These are phyloP conservation scores for Heliopora coerulea DNA, from an alignment of 92 coral and sea anemone genomes.

Conservation along the genomic window DNA sequence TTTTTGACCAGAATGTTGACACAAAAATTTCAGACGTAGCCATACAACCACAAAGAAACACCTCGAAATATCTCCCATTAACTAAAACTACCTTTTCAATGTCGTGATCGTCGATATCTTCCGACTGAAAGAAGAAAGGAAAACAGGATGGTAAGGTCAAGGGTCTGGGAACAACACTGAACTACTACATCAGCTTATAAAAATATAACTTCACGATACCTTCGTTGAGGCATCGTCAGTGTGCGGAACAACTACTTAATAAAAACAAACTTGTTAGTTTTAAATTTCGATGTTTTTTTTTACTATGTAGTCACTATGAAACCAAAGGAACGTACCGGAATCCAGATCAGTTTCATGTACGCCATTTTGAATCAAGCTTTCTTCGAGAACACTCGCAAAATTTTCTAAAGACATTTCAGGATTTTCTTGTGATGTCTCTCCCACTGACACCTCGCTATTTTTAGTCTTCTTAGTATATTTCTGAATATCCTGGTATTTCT, in stretches of 20 bases:
- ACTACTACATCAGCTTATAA: constrained; percentile 9
- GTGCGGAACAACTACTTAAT: background rate
- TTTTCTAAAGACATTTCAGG: background rate
- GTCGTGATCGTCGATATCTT: constrained; percentile 17
- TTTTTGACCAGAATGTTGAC: too few species aligned
- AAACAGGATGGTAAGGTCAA: background rate
- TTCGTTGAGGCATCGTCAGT: background rate
- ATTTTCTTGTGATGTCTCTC: background rate
- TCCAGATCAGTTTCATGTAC: background rate
- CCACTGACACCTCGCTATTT: background rate
- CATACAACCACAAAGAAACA: background rate
- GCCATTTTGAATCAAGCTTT: background rate
- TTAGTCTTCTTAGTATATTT: background rate
- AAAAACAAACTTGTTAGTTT: too few species aligned
- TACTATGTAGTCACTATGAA: constrained; percentile 57
- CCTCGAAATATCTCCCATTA: too few species aligned
- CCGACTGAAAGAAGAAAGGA: background rate
- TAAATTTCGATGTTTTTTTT: background rate
- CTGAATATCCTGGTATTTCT: background rate
- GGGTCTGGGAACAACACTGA: background rate
- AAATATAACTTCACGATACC: background rate
- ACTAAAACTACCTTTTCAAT: constrained; percentile 29
- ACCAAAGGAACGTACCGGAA: background rate
- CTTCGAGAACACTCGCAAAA: constrained; percentile 9
- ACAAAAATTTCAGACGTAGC: too few species aligned